phyloP scores from a whole-genome alignment of 2,888 invertebrate species.

The Ormyrus rosae region DNA sequence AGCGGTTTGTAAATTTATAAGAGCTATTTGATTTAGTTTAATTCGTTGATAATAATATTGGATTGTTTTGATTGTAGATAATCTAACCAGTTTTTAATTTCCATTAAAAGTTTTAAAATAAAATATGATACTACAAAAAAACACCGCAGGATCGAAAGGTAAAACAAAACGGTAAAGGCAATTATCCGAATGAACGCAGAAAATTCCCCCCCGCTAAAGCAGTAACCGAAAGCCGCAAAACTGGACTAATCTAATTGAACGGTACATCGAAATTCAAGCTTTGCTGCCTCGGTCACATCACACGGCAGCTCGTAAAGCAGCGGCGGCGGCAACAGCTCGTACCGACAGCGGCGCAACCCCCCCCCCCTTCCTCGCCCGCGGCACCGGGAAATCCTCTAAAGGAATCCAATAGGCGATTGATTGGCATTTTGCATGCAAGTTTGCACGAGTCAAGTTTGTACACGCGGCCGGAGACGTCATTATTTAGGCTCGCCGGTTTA shows the following conservation, averaged over 20 bases:
- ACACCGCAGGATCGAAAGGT: no score
- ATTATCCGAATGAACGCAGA: no score
- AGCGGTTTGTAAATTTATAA: no score
- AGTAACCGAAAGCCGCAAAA: neutral
- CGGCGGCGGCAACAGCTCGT: neutral
- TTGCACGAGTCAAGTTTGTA: conserved; percentile 42
- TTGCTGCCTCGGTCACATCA: neutral
- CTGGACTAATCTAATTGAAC: conserved; percentile 3
- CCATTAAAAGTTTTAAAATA: no score
- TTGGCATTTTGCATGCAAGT: conserved; percentile 48
- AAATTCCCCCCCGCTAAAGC: no score
- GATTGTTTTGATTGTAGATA: no score
- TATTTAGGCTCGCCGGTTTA: conserved; percentile 45
- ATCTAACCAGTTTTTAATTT: no score
- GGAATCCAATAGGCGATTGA: conserved; percentile 31
- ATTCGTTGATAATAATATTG: no score
- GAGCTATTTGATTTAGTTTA: no score
- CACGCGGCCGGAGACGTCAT: conserved; percentile 25
- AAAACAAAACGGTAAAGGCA: no score
- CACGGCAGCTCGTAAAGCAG: neutral
- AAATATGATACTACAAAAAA: no score
- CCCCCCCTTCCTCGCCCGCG: neutral
- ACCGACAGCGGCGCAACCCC: neutral
- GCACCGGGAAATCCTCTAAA: conserved; percentile 17
- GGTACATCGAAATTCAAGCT: neutral